Percentiles rank a stretch among this genome's conserved stretches.
These are phyloP conservation scores for Spinus olivaceus DNA, from an alignment of 2,797 vertebrate species.

Conservation along the genomic window DNA sequence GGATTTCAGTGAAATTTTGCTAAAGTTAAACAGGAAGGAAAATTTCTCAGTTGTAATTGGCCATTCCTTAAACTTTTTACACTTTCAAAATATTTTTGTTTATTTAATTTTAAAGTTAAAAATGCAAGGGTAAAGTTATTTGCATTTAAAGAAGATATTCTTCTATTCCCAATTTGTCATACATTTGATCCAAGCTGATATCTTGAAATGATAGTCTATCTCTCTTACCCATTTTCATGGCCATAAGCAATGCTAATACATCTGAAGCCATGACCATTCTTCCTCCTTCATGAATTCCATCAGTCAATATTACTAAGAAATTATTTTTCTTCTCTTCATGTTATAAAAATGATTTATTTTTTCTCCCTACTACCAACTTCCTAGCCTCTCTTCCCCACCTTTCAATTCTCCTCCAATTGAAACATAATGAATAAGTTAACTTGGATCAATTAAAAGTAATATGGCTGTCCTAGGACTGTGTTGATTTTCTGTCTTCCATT, in stretches of 20 bases:
- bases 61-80: neutral
- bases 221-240: neutral
- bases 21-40: neutral
- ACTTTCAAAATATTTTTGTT: neutral
- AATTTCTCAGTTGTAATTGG: neutral
- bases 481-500: neutral
- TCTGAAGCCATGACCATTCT: neutral
- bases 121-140: neutral
- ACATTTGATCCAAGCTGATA: neutral
- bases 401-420: neutral
- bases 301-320: neutral
- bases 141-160: neutral
- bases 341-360: neutral
- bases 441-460: neutral
- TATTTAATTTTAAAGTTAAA: neutral
- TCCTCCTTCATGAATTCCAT: fast-evolving
- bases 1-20: neutral
- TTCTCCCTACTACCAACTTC: neutral
- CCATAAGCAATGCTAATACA: neutral
- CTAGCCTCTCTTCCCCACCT: neutral
- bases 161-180: neutral
- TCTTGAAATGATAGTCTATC: neutral
- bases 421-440: neutral
- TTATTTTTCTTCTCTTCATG: neutral
- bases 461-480: neutral